Conservation (phyloP, 2,888 invertebrate genomes). For the Caenorhabditis panamensis region DNA sequence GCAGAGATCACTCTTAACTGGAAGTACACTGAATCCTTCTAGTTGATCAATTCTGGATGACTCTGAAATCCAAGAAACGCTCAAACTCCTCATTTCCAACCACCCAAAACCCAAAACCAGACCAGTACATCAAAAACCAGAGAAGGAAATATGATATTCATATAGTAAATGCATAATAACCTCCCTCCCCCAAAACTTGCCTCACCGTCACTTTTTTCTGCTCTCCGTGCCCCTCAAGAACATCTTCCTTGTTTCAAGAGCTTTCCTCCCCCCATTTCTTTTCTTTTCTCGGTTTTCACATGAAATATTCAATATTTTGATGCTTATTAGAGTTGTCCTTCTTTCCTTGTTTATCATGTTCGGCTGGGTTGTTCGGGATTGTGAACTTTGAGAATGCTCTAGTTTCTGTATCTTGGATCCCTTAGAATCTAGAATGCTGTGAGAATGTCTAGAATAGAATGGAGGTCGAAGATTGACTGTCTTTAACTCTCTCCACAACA, state of each 20-base stretch:
- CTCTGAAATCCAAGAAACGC: no score
- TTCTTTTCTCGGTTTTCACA: background rate
- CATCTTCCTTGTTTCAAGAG: constrained; percentile 41
- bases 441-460: no score
- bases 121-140: background rate
- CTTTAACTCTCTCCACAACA: no score
- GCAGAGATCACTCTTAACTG: no score
- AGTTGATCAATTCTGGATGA: no score
- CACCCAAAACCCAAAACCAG: background rate
- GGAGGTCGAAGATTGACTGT: no score
- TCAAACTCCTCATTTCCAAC: no score
- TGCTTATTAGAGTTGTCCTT: constrained; percentile 18
- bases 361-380: background rate
- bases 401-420: no score
- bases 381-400: no score
- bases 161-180: background rate
- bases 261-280: background rate
- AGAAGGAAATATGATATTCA: no score
- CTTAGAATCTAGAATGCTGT: no score
- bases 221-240: constrained; percentile 1
- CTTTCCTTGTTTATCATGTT: constrained; percentile 1
- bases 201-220: background rate
- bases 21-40: no score
- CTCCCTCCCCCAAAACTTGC: background rate
- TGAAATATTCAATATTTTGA: constrained; percentile 50